A percentile compares a stretch with the other conserved stretches of the same genome.
phyloP scores from a whole-genome alignment of 2,113 vertebrate species.

The Petrocephalus zakoni region DNA sequence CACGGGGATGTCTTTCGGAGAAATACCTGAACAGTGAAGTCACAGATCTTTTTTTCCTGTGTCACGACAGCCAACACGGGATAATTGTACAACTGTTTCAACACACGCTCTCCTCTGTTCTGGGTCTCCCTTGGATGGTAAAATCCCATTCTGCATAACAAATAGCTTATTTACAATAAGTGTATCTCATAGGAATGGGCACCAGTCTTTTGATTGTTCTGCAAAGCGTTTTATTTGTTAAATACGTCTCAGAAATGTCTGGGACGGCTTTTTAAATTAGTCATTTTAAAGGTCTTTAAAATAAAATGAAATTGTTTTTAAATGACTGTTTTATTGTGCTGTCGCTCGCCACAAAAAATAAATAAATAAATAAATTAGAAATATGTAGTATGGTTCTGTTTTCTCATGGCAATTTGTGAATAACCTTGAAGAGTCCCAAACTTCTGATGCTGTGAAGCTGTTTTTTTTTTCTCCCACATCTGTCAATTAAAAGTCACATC shows the following conservation, averaged over 20 bases:
- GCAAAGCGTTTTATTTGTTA: neutral
- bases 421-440: neutral
- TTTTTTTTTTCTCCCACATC: neutral
- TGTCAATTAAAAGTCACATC: neutral
- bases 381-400: neutral
- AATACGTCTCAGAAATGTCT: neutral
- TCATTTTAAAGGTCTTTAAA: neutral
- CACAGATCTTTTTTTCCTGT: neutral
- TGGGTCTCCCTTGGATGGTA: neutral
- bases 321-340: neutral
- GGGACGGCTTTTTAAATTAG: neutral
- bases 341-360: neutral
- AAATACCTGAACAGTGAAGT: neutral
- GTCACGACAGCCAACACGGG: neutral
- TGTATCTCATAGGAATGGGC: neutral
- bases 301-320: neutral
- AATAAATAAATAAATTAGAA: neutral
- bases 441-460: neutral
- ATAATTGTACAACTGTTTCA: neutral
- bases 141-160: neutral
- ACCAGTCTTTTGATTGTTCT: neutral
- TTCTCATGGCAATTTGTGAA: neutral
- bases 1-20: neutral
- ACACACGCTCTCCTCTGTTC: neutral
- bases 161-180: neutral